Base-by-base conservation (phyloP, 2,113 vertebrate genomes). In the Salvelinus sp. region DNA sequence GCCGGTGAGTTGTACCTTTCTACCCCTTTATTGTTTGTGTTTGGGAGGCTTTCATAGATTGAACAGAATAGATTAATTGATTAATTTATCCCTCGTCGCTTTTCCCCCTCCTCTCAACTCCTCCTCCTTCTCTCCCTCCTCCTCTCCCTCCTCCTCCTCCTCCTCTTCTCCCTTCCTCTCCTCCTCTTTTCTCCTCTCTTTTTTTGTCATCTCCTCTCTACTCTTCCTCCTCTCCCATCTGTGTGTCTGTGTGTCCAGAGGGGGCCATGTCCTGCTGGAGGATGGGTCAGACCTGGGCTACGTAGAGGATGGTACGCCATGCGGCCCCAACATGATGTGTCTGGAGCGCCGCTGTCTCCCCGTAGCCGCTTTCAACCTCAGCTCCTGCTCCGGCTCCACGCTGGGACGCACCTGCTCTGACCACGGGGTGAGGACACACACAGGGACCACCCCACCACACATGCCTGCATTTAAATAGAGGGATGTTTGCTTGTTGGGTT, bases 281-380 rank as follows among this genome's bases (percentile, higher is more conserved):
- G 97, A 98, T 0, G 96, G 96, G 72, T 95, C 96, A 0, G 95
- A 96, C 86, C 89, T 98, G 90, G 97, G 97, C 85, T 98, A 98
- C 0, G 96, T 98, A 87, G 96, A 97, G 89, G 95, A 97, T 0
- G 97, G 97, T 80, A 96, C 96, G 0, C 95, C 96, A 30, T 98
- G 97, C 0, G 97, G 97, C 3, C 96, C 97, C 79, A 96, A 96
- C 86, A 98, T 98, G 96, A 93, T 98, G 93, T 98, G 97, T 87
- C 88, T 97, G 87, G 96, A 95, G 74, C 95, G 92, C 73, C 96
- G 93, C 91, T 98, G 97, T 94, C 95, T 98, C 84, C 94, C 96
- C 3, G 92, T 95, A 79, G 90, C 92, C 0, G 92, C 95, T 72
- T 98, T 98, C 92, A 98, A 98, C 91, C 96, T 97, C 92, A 98